These are phyloP conservation scores for Phymatocera aterrima DNA, from an alignment of 2,888 invertebrate genomes.

Conservation along the genomic window DNA sequence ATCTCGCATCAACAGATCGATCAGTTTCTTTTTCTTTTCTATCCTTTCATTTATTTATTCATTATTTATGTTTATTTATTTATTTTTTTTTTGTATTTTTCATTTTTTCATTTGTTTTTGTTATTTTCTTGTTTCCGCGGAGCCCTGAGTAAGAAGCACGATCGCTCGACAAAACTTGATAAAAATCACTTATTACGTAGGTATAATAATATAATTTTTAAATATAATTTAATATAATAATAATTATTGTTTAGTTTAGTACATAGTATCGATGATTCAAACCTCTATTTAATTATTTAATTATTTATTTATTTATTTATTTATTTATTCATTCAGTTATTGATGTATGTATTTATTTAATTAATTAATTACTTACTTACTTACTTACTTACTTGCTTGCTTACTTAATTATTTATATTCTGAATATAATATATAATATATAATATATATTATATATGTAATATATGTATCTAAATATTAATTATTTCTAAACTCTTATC, in stretches of 20 bases:
- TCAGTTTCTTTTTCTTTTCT: not conserved
- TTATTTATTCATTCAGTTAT: constrained; percentile 31
- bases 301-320: constrained; percentile 47
- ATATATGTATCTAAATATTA: no score
- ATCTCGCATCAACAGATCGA: no score
- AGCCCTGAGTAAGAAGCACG: constrained; percentile 8
- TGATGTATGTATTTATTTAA: not conserved
- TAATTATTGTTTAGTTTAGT: constrained; percentile 41
- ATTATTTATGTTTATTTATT: not conserved
- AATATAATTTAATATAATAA: constrained; percentile 32
- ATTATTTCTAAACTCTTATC: constrained; percentile 72
- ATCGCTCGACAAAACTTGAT: not conserved
- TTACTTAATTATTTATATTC: no score
- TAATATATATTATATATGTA: not conserved
- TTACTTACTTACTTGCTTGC: no score
- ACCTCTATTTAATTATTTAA: constrained; percentile 53
- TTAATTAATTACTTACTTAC: not conserved
- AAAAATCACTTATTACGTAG: not conserved
- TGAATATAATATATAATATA: no score
- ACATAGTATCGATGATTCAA: constrained; percentile 59
- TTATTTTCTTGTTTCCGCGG: not conserved
- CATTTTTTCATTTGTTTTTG: no score
- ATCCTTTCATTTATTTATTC: not conserved
- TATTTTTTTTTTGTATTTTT: no score
- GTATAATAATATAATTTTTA: not conserved